Conservation (phyloP, 2,888 invertebrate genomes). For the Micropterix aruncella region DNA sequence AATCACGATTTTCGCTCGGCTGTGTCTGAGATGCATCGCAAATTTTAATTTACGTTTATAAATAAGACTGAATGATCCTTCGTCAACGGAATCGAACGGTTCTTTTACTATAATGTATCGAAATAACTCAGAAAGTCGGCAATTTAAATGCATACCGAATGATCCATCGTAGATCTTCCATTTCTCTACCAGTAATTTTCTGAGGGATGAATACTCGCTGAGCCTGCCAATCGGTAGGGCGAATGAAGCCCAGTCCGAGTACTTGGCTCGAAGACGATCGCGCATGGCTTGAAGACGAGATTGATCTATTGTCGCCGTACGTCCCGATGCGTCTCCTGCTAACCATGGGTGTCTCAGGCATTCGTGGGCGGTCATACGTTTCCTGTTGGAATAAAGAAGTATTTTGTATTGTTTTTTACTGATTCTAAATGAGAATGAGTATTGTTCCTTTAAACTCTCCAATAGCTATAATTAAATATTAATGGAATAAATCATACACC, state of each 20-base stretch:
- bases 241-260: constrained; percentile 64
- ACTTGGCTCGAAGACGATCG: constrained; percentile 73
- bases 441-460: neutral
- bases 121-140: no score
- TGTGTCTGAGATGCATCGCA: no score
- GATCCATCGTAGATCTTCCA: constrained; percentile 93
- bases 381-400: constrained; percentile 35
- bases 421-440: no score
- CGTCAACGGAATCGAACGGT: no score
- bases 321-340: constrained; percentile 66
- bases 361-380: constrained; percentile 97
- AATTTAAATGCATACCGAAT: constrained; percentile 82
- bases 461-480: neutral
- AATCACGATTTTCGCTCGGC: no score
- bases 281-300: constrained; percentile 77
- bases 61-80: no score
- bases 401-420: no score
- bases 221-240: constrained; percentile 90
- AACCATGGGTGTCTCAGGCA: constrained; percentile 93
- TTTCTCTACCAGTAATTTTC: constrained; percentile 90
- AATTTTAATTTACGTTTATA: no score
- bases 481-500: neutral
- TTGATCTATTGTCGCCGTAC: constrained; percentile 68
- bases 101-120: no score
- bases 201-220: constrained; percentile 92